phyloP scores from a whole-genome alignment of 2,113 vertebrate genomes.

The Neogobius melanostomus region DNA sequence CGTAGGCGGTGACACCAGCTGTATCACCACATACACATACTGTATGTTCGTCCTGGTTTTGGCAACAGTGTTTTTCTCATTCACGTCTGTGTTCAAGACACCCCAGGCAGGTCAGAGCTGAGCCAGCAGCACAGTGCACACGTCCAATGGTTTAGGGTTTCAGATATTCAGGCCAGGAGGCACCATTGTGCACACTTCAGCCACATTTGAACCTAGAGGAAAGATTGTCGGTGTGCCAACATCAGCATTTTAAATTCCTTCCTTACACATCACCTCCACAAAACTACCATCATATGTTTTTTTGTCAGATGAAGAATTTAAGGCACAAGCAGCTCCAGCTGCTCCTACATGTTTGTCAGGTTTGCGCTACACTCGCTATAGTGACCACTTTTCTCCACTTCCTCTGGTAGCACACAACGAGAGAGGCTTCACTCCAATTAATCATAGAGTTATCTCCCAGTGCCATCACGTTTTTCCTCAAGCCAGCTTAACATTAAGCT shows the following conservation, averaged over 20 bases:
- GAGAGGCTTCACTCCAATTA: too few relatives aligned
- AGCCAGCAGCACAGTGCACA: constrained; percentile 1
- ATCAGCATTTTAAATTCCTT: background rate
- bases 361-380: too few relatives aligned
- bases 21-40: constrained; percentile 27
- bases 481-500: too few relatives aligned
- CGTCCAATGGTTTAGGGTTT: background rate
- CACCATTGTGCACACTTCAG: background rate
- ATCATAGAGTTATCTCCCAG: too few relatives aligned
- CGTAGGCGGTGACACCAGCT: constrained; percentile 51
- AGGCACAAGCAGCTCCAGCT: too few relatives aligned
- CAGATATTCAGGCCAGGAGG: background rate
- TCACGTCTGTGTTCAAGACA: constrained; percentile 5
- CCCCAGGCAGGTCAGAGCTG: constrained; percentile 3
- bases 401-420: too few relatives aligned
- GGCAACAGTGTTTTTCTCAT: constrained; percentile 35
- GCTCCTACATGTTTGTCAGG: too few relatives aligned
- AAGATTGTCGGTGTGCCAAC: background rate
- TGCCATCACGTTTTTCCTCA: too few relatives aligned
- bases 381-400: too few relatives aligned
- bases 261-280: background rate
- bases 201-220: background rate
- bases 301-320: too few relatives aligned
- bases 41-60: constrained; percentile 16
- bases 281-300: too few relatives aligned